Conservation (phyloP, 2,113 vertebrate species). For the Balaeniceps rex region DNA sequence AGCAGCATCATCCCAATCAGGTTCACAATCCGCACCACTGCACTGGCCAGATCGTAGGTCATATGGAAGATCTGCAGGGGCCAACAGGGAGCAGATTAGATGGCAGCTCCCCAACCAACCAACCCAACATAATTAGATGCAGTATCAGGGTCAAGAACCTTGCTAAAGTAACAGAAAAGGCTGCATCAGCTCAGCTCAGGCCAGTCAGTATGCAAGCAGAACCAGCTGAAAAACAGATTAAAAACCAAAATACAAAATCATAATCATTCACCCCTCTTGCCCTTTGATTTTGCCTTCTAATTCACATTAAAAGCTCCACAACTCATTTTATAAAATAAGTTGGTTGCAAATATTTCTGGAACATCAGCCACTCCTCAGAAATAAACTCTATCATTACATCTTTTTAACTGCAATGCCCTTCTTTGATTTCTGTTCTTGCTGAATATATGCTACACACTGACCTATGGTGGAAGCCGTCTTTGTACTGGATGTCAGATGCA, state of each 20-base stretch:
- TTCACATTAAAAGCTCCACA: not conserved
- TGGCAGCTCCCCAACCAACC: not conserved
- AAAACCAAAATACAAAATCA: not conserved
- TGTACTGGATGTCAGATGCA: not conserved
- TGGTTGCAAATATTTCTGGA: not conserved
- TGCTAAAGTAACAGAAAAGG: not conserved
- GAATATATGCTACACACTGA: not conserved
- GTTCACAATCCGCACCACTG: constrained; percentile 94
- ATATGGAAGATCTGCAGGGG: constrained; percentile 96
- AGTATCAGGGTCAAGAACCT: not conserved
- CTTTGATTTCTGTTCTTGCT: not conserved
- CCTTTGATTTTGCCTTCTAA: not conserved
- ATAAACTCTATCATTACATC: not conserved
- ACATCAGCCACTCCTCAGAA: not conserved
- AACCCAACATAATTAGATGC: not conserved
- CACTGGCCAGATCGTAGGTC: constrained; percentile 98
- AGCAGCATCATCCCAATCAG: constrained; percentile 98
- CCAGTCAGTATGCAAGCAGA: not conserved
- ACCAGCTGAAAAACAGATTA: not conserved
- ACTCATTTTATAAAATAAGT: not conserved
- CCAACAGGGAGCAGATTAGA: not conserved
- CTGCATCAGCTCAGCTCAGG: not conserved
- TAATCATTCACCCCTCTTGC: not conserved
- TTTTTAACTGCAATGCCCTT: not conserved
- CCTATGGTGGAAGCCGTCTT: not conserved